Conservation (phyloP, 2,797 vertebrate species). For the Tokudaia tokunoshimensis region DNA sequence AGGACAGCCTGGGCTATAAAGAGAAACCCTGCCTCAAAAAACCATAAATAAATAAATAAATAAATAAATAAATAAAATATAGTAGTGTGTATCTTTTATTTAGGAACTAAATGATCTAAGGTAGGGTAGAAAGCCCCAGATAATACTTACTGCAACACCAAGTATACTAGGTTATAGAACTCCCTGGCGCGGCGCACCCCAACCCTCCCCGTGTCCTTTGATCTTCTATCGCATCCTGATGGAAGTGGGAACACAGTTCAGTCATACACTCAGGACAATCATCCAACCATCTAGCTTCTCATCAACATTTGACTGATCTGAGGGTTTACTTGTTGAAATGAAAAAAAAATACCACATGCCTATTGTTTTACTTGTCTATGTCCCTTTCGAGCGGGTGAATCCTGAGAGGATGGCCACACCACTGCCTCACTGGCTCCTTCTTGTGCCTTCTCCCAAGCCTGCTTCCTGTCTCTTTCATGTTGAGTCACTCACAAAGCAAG, state of each 20-base stretch:
- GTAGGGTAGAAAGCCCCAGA: not conserved
- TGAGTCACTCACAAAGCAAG: not conserved
- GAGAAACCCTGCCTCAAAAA: no score
- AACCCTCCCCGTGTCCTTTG: no score
- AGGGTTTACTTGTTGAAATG: not conserved
- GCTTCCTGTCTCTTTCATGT: not conserved
- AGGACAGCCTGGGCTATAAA: no score
- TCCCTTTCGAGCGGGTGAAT: not conserved
- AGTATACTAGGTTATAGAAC: not conserved
- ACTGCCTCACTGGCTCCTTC: constrained; percentile 18
- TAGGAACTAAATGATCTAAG: not conserved
- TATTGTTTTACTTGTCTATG: not conserved
- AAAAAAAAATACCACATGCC: not conserved
- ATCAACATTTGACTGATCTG: not conserved
- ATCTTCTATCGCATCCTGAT: not conserved
- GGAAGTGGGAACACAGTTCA: not conserved
- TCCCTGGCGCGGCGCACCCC: no score
- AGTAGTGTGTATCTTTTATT: not conserved
- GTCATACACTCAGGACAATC: not conserved
- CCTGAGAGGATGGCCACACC: not conserved
- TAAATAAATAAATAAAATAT: not conserved
- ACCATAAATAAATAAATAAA: no score
- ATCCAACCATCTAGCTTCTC: not conserved
- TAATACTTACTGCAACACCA: not conserved
- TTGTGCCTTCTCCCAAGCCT: not conserved